Base-by-base conservation (phyloP, 64 coral and sea anemone genomes). In the Montipora foliosa region DNA sequence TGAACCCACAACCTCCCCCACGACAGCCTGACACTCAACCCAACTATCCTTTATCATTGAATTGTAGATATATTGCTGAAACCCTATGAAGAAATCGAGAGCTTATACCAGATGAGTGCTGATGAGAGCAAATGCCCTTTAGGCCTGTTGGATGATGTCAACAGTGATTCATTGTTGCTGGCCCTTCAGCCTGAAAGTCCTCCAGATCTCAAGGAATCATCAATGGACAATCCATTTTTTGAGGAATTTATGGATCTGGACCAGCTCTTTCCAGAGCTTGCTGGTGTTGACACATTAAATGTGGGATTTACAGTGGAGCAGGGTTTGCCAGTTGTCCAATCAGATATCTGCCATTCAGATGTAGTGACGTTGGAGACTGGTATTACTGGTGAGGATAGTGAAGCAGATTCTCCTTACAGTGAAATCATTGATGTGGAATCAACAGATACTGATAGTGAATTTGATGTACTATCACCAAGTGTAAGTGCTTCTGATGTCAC, bases 241-340 rank as follows among this genome's bases (percentile, higher is more conserved):
- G 96, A 97, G 77, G 82, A 97, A 89, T 97, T 78, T 66, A 9
- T 89, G 47, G 96, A 97, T 90, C 50, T 97, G 9, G 75, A 87
- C 11, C 52, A 79, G 20, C 53, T 97, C 15, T 97, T 97, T 82
- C 93, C 89, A 85, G 93, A 96, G 14, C 92, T 96, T 16, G 72
- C 81, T 9, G 2, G 14, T 2, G 24, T 72, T 87, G 94, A 83
- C 24, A 24, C 74, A 52, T 16, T 64, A 86, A 17, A 87, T 76
- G 4, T 96, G 8, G 84, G 47, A 37, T 72, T 84, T 60, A 61
- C 70, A 47, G 83, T 37, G 14, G 77, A 87, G 37, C 74, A 19
- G 8, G 45, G 58, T 16, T 83, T 51, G 3, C 71, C 75, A 78
- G 72, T 66, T 15, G 17, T 62, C 46, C 25, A 57, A 47, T 84